These are phyloP conservation scores for Junonia oenone DNA, from an alignment of 2,888 invertebrate genomes.

Conservation along the genomic window DNA sequence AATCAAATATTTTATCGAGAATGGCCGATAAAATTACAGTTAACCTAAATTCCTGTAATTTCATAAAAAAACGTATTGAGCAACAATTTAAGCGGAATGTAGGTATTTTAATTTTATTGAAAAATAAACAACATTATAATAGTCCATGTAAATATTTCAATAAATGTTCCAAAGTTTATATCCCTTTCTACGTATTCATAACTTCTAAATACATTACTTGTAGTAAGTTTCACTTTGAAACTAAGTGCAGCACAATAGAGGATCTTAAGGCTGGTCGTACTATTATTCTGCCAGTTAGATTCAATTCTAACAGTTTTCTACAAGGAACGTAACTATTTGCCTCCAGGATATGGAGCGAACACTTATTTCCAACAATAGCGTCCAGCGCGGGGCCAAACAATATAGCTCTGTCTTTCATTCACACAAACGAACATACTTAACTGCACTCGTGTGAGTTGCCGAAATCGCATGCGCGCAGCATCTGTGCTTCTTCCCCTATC, in stretches of 20 bases:
- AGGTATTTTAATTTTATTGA: too few species aligned
- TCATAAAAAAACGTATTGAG: too few species aligned
- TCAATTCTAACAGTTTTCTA: conserved; percentile 28
- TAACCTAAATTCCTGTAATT: too few species aligned
- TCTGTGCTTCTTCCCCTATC: conserved; percentile 69
- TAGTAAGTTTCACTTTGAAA: neutral
- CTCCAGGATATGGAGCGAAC: conserved; percentile 34
- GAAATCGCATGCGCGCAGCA: conserved; percentile 75
- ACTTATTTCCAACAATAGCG: conserved; percentile 65
- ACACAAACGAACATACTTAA: conserved; percentile 36
- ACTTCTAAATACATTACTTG: neutral
- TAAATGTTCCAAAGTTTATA: too few species aligned
- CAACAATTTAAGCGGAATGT: too few species aligned
- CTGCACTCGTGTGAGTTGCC: conserved; percentile 37
- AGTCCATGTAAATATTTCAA: too few species aligned
- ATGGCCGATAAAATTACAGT: too few species aligned
- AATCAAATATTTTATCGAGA: too few species aligned
- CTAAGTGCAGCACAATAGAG: neutral
- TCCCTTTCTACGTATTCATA: neutral
- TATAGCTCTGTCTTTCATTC: conserved; percentile 41
- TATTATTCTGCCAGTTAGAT: conserved; percentile 9
- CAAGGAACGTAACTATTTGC: conserved; percentile 30
- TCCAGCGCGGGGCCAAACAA: conserved; percentile 59
- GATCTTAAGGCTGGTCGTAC: neutral
- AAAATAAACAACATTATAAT: too few species aligned